phyloP scores from a whole-genome alignment of 37 sponge, comb jelly and placozoan genomes.

The Ephydatia muelleri region DNA sequence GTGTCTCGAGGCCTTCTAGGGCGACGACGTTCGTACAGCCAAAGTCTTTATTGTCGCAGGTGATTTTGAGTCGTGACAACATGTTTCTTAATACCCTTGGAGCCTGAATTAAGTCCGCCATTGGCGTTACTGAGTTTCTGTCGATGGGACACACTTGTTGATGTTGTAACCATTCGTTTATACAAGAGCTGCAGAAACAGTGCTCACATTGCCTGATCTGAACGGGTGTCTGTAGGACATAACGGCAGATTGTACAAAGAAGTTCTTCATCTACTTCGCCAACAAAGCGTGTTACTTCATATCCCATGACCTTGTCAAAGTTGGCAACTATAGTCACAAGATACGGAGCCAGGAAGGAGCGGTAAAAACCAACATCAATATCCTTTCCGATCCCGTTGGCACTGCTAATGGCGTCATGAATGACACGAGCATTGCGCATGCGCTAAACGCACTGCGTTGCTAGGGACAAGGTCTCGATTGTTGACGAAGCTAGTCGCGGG shows the following conservation, averaged over 20 bases:
- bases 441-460: constrained; percentile 26
- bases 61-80: constrained; percentile 82
- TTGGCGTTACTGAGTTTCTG: constrained; percentile 69
- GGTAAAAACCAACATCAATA: too few species aligned
- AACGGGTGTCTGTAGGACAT: constrained; percentile 81
- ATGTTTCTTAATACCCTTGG: constrained; percentile 93
- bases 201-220: constrained; percentile 94
- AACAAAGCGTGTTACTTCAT: constrained; percentile 79
- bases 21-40: constrained; percentile 79
- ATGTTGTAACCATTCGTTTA: constrained; percentile 90
- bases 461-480: background rate
- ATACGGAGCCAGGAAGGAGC: too few species aligned
- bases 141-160: constrained; percentile 91
- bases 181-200: constrained; percentile 89
- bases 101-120: constrained; percentile 74
- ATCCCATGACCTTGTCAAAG: constrained; percentile 71
- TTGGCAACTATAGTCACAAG: too few species aligned
- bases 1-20: constrained; percentile 74
- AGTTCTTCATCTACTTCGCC: constrained; percentile 94
- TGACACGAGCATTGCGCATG: constrained; percentile 12
- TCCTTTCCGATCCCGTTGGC: too few species aligned
- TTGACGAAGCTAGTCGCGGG: too few species aligned
- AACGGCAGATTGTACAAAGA: constrained; percentile 89
- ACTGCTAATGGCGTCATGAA: too few species aligned
- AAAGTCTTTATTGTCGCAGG: constrained; percentile 83